Base-by-base conservation (phyloP, 2,797 vertebrate genomes). In the Sebastiscus albofasciatus region DNA sequence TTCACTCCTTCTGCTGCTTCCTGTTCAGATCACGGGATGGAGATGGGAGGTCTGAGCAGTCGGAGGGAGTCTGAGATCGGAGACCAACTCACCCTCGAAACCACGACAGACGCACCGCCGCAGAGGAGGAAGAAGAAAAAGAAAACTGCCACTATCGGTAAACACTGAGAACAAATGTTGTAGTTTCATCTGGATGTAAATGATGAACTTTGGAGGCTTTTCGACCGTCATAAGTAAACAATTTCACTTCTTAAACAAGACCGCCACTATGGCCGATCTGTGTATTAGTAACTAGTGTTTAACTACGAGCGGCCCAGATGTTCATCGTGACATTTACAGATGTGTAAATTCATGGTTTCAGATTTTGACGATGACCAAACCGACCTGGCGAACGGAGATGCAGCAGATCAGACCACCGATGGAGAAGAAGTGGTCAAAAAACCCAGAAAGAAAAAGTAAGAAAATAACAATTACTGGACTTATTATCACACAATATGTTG, bases 361-460 rank as follows among this genome's bases (percentile, higher is more conserved):
- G 95, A 96, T 83, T 65, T 87, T 0, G 94, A 96, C 7, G 92
- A 94, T 3, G 93, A 96, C 31, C 95, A 96, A 72, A 92, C 90
- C 12, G 96, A 97, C 82, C 94, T 98, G 83, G 96, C 94, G 89
- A 97, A 97, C 66, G 96, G 96, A 83, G 97, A 97, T 11, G 89
- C 94, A 8, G 66, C 90, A 5, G 96, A 97, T 79, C 95, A 97
- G 79, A 92, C 91, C 58, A 95, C 96, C 1, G 92, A 95, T 24
- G 96, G 95, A 77, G 97, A 98, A 77, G 94, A 96, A 5, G 93
- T 94, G 42, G 91, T 90, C 61, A 96, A 94, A 75, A 99, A 97
- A 90, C 85, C 94, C 73, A 96, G 92, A 77, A 98, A 95, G 94
- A 99, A 94, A 90, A 99, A 97, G 98, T 98, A 92, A 96, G 96